Conservation (phyloP, 2,113 vertebrate genomes). For the Procapra przewalskii region DNA sequence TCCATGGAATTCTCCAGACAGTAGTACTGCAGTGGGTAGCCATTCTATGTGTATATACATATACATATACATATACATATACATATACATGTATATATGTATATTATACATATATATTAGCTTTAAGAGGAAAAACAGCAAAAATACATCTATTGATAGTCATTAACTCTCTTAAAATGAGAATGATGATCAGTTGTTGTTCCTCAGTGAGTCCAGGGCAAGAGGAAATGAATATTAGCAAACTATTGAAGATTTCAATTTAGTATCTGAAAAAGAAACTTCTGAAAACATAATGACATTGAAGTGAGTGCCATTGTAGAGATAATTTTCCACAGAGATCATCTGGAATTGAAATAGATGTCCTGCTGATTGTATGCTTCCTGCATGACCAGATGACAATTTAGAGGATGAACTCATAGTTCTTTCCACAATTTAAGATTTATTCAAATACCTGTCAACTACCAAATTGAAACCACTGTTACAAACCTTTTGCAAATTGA, state of each 20-base stretch:
- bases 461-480: neutral
- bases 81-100: accelerated
- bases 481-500: neutral
- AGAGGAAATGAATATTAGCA: neutral
- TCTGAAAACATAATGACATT: neutral
- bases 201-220: neutral
- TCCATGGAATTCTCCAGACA: neutral
- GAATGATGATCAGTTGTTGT: neutral
- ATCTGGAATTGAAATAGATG: neutral
- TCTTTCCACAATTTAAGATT: neutral
- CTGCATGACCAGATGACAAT: neutral
- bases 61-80: accelerated
- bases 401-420: neutral
- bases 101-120: neutral
- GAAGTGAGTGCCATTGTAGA: neutral
- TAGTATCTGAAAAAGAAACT: neutral
- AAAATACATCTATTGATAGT: neutral
- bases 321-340: neutral
- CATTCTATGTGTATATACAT: neutral
- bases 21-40: neutral
- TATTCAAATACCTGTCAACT: neutral
- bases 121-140: neutral
- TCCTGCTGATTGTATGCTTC: neutral
- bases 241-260: neutral
- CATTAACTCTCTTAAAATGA: neutral